Percentiles rank a stretch among this genome's conserved stretches.
Evolutionary conservation across 2,797 vertebrate genomes (phyloP).

Genomic region (Dromococcyx pavoninus): DNA sequence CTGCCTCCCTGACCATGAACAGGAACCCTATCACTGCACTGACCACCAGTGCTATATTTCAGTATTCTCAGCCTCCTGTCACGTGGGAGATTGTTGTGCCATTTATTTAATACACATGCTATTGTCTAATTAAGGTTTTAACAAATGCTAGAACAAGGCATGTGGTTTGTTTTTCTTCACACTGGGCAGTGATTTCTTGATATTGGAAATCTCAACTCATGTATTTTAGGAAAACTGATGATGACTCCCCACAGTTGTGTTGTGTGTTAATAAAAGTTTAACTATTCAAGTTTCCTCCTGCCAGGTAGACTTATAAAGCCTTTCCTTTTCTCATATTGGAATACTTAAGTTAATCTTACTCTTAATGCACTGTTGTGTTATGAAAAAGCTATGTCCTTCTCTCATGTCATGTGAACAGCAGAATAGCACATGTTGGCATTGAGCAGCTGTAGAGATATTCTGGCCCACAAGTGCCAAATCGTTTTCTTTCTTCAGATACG

Average conservation of each 20-base stretch:
- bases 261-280: neutral
- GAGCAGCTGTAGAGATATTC: neutral
- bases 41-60: neutral
- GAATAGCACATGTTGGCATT: neutral
- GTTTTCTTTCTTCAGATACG: neutral
- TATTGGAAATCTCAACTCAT: neutral
- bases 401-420: neutral
- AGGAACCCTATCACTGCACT: neutral
- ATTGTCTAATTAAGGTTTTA: neutral
- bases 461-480: neutral
- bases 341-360: neutral
- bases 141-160: neutral
- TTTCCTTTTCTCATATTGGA: neutral
- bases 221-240: neutral
- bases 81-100: neutral
- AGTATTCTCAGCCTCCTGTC: neutral
- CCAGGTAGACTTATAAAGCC: neutral
- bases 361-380: neutral
- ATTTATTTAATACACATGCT: neutral
- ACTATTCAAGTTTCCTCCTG: neutral
- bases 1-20: neutral
- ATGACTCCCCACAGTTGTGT: neutral
- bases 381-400: neutral
- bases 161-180: neutral
- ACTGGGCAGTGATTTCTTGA: neutral